These are phyloP conservation scores for Platypus cylindrus DNA, from an alignment of 2,888 invertebrate species.

Conservation along the genomic window DNA sequence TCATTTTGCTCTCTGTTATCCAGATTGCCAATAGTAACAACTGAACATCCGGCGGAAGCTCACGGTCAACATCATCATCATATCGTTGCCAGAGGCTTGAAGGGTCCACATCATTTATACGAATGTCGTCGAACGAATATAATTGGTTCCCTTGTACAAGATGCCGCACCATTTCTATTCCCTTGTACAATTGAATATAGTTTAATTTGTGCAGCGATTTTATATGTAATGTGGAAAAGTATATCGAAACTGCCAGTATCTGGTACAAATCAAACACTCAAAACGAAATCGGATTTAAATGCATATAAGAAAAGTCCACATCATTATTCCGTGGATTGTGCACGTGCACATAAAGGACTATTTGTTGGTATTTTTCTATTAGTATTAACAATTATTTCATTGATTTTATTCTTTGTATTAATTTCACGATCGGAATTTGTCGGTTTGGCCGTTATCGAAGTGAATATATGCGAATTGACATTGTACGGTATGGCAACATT, in stretches of 20 bases:
- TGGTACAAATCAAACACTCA: slow-evolving; percentile 16
- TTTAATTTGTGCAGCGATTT: slow-evolving; percentile 87
- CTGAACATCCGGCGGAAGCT: slow-evolving; percentile 29
- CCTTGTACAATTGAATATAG: slow-evolving; percentile 95
- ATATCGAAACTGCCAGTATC: slow-evolving; percentile 51
- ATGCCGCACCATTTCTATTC: slow-evolving; percentile 56
- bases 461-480: slow-evolving; percentile 59
- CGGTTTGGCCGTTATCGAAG: slow-evolving; percentile 28
- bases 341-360: slow-evolving; percentile 83
- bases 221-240: slow-evolving; percentile 95
- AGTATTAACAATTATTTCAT: slow-evolving; percentile 65
- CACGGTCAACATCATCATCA: slow-evolving; percentile 51
- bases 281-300: slow-evolving; percentile 32
- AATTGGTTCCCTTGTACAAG: slow-evolving; percentile 57
- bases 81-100: slow-evolving; percentile 62
- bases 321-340: slow-evolving; percentile 88
- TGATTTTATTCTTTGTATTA: slow-evolving; percentile 83
- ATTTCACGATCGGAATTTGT: slow-evolving; percentile 40
- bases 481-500: slow-evolving; percentile 53
- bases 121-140: slow-evolving; percentile 82
- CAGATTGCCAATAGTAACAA: slow-evolving; percentile 26
- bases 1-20: background rate
- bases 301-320: slow-evolving; percentile 69
- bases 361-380: slow-evolving; percentile 63
- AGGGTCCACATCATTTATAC: slow-evolving; percentile 78